Evolutionary conservation across 2,888 invertebrate genomes (phyloP), one percentile per base, ranked within the genome.

Genomic region (Hydriomena furcata): DNA sequence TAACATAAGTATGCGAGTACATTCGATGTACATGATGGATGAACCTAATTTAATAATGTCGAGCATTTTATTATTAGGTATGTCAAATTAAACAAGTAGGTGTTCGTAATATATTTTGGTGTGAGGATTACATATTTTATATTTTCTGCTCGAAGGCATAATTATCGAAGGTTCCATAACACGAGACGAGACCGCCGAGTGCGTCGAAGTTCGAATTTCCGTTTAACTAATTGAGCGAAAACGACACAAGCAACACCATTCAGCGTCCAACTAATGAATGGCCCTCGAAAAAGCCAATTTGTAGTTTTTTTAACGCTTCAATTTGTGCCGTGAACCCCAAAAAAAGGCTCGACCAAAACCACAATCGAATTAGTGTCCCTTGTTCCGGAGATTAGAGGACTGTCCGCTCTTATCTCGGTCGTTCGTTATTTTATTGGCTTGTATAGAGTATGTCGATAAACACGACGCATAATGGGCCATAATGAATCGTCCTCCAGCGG

Each of bases 281-380:
- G 71, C 73, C 78, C 80, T 73, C 82, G 76, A 87, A 84, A 86
- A 85, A 80, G 82, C 74, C 87, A 87, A 87, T 90, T 90, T 88
- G 88, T 89, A 87, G 86, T 88, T 90, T 90, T 89, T 90, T 89
- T 85, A 82, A 87, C 84, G 80, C 89, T 82, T 86, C 86, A 89
- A 88, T 89, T 89, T 89, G 90, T 89, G 89, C 84, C 85, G 82
- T 86, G 87, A 85, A 86, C 81, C 82, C 84, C 76, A 84, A 61
- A 90, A 87, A 86, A 86, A 84, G 82, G 76, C 79, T 82, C 81
- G 76, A 79, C 85, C 84, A 80, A 89, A 89, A 90, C 90, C 90
- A 90, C 90, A 90, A 88, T 89, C 89, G 87, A 90, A 90, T 90
- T 90, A 90, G 90, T 88, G 89, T 88, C 88, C 90, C 89, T 88